A percentile compares a stretch with the other conserved stretches of the same genome.
Evolutionary conservation across 2,113 vertebrate genomes (phyloP).

Genomic region (Arvicanthis niloticus): DNA sequence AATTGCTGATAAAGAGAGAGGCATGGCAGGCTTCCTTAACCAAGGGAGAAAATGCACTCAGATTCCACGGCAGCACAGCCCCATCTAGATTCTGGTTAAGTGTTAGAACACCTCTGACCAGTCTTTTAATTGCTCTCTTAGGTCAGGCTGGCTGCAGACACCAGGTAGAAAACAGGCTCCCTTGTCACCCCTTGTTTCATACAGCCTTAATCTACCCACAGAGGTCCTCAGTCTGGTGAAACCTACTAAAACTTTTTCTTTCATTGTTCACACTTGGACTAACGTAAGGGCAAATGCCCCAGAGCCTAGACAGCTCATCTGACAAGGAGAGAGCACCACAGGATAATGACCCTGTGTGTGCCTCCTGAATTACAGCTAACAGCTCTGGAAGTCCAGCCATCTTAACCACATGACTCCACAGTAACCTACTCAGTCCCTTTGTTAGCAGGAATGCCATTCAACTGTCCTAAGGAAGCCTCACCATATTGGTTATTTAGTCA

Average conservation of each 20-base stretch:
- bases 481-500: neutral
- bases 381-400: neutral
- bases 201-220: neutral
- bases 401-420: conserved; percentile 18
- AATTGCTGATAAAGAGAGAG: conserved; percentile 60
- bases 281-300: neutral
- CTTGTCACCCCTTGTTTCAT: neutral
- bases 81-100: conserved; percentile 31
- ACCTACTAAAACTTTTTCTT: neutral
- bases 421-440: neutral
- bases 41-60: neutral
- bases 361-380: conserved; percentile 24
- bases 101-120: conserved; percentile 5
- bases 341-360: neutral
- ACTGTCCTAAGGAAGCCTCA: neutral
- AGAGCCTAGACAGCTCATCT: neutral
- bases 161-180: neutral
- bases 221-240: neutral
- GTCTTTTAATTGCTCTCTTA: conserved; percentile 20
- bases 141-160: neutral
- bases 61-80: neutral
- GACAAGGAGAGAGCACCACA: neutral
- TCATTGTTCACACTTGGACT: neutral
- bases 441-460: neutral
- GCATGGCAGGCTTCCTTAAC: conserved; percentile 14